These are phyloP conservation scores for Oryzias woworae DNA, from an alignment of 2,113 vertebrate genomes.

Conservation along the genomic window DNA sequence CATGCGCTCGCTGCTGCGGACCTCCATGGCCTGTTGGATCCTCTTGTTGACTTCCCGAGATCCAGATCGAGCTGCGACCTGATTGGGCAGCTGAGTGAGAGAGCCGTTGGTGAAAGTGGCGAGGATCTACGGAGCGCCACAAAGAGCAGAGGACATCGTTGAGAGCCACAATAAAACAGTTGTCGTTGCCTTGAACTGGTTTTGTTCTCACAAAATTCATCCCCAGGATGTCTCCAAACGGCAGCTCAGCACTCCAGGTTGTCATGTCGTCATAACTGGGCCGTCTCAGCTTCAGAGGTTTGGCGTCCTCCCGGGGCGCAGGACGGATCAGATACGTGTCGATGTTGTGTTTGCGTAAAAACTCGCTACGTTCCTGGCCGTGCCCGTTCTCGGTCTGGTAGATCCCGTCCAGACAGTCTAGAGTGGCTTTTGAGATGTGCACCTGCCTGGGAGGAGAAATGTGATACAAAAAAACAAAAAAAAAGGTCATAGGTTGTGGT, in stretches of 20 bases:
- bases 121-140: slow-evolving; percentile 54
- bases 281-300: slow-evolving; percentile 23
- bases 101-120: slow-evolving; percentile 67
- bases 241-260: slow-evolving; percentile 63
- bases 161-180: background rate
- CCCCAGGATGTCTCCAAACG: slow-evolving; percentile 63
- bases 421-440: slow-evolving; percentile 70
- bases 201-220: slow-evolving; percentile 61
- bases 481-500: too few species aligned
- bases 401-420: slow-evolving; percentile 66
- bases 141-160: background rate
- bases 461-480: background rate
- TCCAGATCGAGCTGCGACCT: slow-evolving; percentile 30
- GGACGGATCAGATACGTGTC: slow-evolving; percentile 44
- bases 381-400: slow-evolving; percentile 59
- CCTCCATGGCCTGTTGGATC: slow-evolving; percentile 65
- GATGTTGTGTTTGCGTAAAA: slow-evolving; percentile 57
- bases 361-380: slow-evolving; percentile 63
- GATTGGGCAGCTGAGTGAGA: slow-evolving; percentile 57
- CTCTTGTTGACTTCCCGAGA: slow-evolving; percentile 66
- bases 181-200: background rate
- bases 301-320: background rate
- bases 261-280: slow-evolving; percentile 44
- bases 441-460: slow-evolving; percentile 49
- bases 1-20: slow-evolving; percentile 71